These are phyloP conservation scores for Grammomys surdaster DNA, from an alignment of 2,113 vertebrate genomes.

Conservation along the genomic window DNA sequence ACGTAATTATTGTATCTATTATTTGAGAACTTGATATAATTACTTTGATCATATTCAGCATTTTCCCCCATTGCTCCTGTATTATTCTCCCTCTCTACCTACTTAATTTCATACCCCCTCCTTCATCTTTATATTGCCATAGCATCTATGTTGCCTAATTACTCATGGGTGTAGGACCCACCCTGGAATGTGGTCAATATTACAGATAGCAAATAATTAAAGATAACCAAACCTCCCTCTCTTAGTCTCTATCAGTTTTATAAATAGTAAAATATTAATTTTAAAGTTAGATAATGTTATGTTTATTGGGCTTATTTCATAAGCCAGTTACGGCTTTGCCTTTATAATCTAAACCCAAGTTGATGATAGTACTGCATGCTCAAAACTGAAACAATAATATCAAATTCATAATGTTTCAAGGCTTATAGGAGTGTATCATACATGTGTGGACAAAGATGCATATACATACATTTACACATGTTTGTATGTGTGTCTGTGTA, in stretches of 20 bases:
- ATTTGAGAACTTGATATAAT: neutral
- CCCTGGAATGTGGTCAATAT: neutral
- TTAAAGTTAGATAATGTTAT: neutral
- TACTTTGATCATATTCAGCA: neutral
- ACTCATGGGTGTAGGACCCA: neutral
- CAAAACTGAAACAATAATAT: neutral
- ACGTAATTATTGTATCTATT: neutral
- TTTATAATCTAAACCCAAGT: neutral
- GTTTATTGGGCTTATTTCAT: neutral
- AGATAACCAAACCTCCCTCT: neutral
- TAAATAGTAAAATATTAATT: neutral
- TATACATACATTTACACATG: too few relatives aligned
- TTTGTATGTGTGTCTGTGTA: fast-evolving
- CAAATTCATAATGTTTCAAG: neutral
- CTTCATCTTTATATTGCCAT: neutral
- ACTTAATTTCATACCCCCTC: neutral
- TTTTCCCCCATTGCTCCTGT: neutral
- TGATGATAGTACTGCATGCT: neutral
- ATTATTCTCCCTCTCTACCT: neutral
- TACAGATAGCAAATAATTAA: neutral
- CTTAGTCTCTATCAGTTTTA: neutral
- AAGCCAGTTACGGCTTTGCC: neutral
- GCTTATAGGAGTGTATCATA: neutral
- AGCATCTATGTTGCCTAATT: neutral
- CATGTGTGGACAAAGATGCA: neutral